phyloP scores from a whole-genome alignment of 2,797 vertebrate genomes.

The Mus minutoides region DNA sequence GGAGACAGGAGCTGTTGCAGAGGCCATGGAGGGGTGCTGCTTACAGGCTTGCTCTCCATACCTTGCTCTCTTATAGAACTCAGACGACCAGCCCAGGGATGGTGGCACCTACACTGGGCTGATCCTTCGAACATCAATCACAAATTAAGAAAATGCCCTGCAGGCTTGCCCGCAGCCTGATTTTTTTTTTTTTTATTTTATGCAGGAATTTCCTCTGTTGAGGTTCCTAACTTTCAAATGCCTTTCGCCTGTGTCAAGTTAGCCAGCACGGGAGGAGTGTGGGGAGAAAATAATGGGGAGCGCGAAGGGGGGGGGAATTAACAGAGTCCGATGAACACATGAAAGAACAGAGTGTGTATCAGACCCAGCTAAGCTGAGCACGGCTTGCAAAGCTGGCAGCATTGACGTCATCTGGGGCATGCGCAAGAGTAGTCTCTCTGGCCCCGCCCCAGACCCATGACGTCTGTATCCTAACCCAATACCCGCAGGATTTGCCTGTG shows the following conservation, averaged over 20 bases:
- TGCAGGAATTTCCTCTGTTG: not conserved
- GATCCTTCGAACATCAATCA: not conserved
- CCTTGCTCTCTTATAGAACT: not conserved
- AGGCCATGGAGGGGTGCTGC: not conserved
- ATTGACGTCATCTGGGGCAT: rapidly evolving
- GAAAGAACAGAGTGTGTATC: no score
- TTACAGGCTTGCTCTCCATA: no score
- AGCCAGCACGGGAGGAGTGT: not conserved
- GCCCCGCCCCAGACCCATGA: not conserved
- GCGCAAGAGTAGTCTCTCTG: not conserved
- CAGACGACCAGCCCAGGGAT: not conserved
- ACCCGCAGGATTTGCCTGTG: not conserved
- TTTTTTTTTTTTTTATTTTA: no score
- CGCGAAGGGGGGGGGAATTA: not conserved
- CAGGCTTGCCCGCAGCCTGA: not conserved
- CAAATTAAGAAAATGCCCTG: not conserved
- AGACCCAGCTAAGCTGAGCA: not conserved
- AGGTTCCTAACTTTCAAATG: not conserved
- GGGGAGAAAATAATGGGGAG: not conserved
- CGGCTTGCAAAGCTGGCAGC: not conserved
- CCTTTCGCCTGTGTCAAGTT: not conserved
- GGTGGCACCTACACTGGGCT: not conserved
- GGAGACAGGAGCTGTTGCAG: not conserved
- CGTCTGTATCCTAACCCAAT: not conserved
- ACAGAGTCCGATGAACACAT: not conserved